Base-by-base conservation (phyloP, 2,113 vertebrate genomes). In the Bujurquina vittata region DNA sequence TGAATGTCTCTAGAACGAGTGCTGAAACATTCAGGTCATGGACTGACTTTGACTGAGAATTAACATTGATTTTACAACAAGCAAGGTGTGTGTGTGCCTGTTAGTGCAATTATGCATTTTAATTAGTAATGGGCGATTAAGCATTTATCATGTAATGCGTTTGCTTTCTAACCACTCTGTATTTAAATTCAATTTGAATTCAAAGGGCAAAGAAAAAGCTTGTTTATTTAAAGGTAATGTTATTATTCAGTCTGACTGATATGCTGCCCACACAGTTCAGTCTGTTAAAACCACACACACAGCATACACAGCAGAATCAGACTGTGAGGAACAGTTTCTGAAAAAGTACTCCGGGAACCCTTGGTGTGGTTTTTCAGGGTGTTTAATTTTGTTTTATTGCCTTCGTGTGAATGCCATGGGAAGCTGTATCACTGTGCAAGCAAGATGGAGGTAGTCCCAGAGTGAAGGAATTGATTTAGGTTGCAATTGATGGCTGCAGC, bases 51-150 rank as follows among this genome's bases (percentile, higher is more conserved):
- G 0, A 3, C 15, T 72, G 17, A 81, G 58, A 77, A 59, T 77
- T 58, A 87, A 67, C 22, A 86, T 79, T 60, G 84, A 87, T 81
- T 84, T 65, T 35, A 33, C 33, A 35, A 79, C 2, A n/a, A 62
- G 37, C 56, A 10, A 62, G 7, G 31, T 23, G 18, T 8, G 67
- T 31, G 31, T 4, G 31, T 12, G 67, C 8, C 29, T 73, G 26
- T 72, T 76, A 40, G 8, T 46, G 46, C 8, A 46, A 60, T 65
- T 18, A 33, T 0, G 15, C 26, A 26, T 61, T 86, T 20, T 60
- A 56, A 77, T 65, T 58, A 84, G 26, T 1, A 57, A n/a, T 15
- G 2, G 3, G 7, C 5, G 7, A 15, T 23, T 63, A 57, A 37
- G 29, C 40, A 65, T 61, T 23, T 65, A 23, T 4, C 0, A 23